These are phyloP conservation scores for Adelosebastes latens DNA, from an alignment of 2,797 vertebrate species.

Conservation along the genomic window DNA sequence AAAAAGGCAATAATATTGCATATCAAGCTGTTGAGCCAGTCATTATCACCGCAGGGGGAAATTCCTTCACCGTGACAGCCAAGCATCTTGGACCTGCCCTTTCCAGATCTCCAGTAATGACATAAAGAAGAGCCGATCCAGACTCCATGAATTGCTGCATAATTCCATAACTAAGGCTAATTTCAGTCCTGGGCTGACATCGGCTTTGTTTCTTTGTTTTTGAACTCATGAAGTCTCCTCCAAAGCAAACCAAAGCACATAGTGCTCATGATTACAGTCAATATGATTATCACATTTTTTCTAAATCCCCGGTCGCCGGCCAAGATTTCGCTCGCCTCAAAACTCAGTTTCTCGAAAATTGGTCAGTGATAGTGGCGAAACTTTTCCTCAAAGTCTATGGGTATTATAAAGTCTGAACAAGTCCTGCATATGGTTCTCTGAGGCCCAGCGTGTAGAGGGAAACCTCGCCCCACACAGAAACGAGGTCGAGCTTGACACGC, in stretches of 20 bases:
- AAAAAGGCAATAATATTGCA: too few relatives aligned
- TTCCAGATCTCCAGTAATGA: background rate
- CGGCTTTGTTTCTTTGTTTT: slow-evolving; percentile 1
- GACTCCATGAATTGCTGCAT: background rate
- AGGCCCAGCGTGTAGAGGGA: background rate
- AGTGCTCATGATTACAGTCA: slow-evolving; percentile 26
- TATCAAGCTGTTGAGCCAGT: too few relatives aligned
- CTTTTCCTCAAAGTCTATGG: background rate
- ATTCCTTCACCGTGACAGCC: too few relatives aligned
- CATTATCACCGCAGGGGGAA: too few relatives aligned
- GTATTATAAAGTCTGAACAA: background rate
- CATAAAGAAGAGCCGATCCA: background rate
- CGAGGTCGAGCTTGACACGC: slow-evolving; percentile 31
- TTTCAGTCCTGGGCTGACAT: background rate
- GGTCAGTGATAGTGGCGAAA: background rate
- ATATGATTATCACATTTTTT: slow-evolving; percentile 40
- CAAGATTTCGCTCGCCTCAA: slow-evolving; percentile 4
- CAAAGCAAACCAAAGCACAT: slow-evolving; percentile 14
- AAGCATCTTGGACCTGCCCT: background rate
- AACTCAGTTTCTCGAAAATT: slow-evolving; percentile 8
- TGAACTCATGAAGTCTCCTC: slow-evolving; percentile 6
- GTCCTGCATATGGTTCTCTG: background rate
- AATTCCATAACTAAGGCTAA: background rate
- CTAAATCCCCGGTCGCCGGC: slow-evolving; percentile 2
- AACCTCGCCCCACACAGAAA: slow-evolving; percentile 16